phyloP scores from a whole-genome alignment of 2,113 vertebrate genomes.

The Python bivittatus region DNA sequence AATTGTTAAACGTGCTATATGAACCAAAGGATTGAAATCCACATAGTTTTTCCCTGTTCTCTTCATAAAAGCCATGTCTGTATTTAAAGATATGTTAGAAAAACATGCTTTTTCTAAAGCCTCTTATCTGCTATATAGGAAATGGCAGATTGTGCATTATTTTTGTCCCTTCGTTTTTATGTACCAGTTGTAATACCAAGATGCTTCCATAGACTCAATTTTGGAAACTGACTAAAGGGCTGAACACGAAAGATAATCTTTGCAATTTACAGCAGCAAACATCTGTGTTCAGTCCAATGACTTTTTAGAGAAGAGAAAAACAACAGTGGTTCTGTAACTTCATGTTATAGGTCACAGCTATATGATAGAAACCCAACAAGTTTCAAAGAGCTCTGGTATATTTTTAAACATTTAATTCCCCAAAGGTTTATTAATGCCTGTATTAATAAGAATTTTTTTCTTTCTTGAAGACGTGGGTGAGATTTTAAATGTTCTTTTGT shows the following conservation, averaged over 20 bases:
- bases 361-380: neutral
- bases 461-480: neutral
- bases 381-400: neutral
- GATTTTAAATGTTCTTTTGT: neutral
- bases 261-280: neutral
- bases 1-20: neutral
- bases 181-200: neutral
- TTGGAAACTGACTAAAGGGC: neutral
- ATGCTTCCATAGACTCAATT: neutral
- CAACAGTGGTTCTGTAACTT: neutral
- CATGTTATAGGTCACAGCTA: neutral
- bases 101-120: neutral
- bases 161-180: neutral
- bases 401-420: neutral
- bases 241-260: neutral
- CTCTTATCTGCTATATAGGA: neutral
- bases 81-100: neutral
- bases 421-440: neutral
- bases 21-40: neutral
- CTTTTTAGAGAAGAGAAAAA: constrained; percentile 18
- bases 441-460: neutral
- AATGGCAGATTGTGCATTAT: neutral
- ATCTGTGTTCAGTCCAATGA: neutral
- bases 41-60: neutral
- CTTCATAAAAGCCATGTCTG: neutral